Base-by-base conservation (phyloP, 2,113 vertebrate genomes). In the Salvelinus namaycush region DNA sequence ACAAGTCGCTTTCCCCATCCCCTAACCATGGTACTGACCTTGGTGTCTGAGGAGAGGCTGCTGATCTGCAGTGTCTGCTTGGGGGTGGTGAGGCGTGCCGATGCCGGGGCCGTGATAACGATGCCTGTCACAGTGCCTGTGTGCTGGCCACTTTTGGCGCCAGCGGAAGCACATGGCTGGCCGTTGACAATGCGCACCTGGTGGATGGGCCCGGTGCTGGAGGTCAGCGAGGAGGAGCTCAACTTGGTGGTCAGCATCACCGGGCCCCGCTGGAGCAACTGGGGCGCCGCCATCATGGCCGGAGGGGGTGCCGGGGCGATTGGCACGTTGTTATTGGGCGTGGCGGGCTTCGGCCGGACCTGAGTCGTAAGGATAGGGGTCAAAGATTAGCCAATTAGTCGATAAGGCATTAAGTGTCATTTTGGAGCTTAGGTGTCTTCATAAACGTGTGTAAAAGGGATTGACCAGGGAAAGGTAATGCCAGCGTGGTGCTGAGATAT, bases 111-210 rank as follows among this genome's bases (percentile, higher is more conserved):
- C 82, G 97, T 94, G 92, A 99, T 98, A 89, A 99, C 96, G 51
- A 99, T 99, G 94, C 97, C 97, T 26, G 97, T 95, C 92, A 99
- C 93, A 0, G 92, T 49, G 22, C 84, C 26, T 24, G 84, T 24
- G 29, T 59, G 72, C 93, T 96, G 96, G 48, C 64, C 64, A 3
- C 29, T 51, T 20, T 51, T 49, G 48, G 24, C 12, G 91, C 95
- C 92, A 83, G 95, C 94, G 90, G 86, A 93, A 81, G 94, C 79
- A 70, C 90, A 93, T 51, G 97, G 95, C 92, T 99, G 97, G 20
- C 98, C 98, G 7, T 99, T 99, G 73, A 99, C 94, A 29, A 99
- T 97, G 84, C 96, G 97, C 78, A 99, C 95, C 82, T 98, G 98
- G 87, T 99, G 98, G 75, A 99, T 98, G 89, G 97, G 97, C 44